Base-by-base conservation (phyloP, 2,888 invertebrate genomes). In the Mactromeris polynyma region DNA sequence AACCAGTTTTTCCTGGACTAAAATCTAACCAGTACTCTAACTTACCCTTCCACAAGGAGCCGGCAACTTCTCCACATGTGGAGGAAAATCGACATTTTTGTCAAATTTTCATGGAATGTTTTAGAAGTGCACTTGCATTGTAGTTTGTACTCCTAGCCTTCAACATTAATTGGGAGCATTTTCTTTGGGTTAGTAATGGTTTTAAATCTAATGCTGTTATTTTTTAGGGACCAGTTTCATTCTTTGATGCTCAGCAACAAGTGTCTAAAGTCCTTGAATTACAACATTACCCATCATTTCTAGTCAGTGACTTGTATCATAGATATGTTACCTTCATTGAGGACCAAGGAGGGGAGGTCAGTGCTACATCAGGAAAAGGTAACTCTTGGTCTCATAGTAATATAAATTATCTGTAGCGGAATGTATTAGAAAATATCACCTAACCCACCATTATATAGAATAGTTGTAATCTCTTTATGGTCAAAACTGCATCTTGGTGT, bases 261-360 rank as follows among this genome's bases (percentile, higher is more conserved):
- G 98, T 99, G 14, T 97, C 98, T 19, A 98, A 98, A 94, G 98
- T 98, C 0, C 97, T 99, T 89, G 98, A 98, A 96, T 98, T 98
- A 93, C 98, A 98, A 96, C 98, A 98, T 96, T 99, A 98, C 96
- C 98, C 98, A 84, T 98, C 98, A 1, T 99, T 99, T 96, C 97
- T 99, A 85, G 97, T 98, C 88, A 98, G 98, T 95, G 98, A 98
- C 92, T 98, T 98, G 94, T 99, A 98, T 96, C 98, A 98, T 93
- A 98, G 98, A 88, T 96, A 95, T 87, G 93, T 95, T 36, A 91
- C 92, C 9, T 88, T 88, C 6, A 86, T 93, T 36, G 94, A 95
- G 58, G 93, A 93, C 21, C 91, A 89, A 2, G 87, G 69, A 58
- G 87, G 81, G 77, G 91, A 92, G 77, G 46, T 83, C 36, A 90